phyloP scores from a whole-genome alignment of 2,888 invertebrate genomes.

The Tortrix viridana region DNA sequence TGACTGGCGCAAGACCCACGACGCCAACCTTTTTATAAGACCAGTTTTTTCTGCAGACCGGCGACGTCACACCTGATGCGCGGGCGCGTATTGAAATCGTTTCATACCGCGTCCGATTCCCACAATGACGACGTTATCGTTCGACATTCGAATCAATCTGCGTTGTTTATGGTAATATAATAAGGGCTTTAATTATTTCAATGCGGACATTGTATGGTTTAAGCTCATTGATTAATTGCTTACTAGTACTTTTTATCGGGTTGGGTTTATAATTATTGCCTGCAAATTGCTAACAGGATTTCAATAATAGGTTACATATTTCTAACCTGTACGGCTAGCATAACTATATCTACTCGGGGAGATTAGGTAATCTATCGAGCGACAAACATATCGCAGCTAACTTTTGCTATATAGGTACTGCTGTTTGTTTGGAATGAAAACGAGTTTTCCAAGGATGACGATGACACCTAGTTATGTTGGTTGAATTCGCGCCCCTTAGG shows the following conservation, averaged over 20 bases:
- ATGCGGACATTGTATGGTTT: background rate
- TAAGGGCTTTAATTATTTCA: slow-evolving; percentile 9
- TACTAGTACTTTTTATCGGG: background rate
- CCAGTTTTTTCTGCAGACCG: slow-evolving; percentile 64
- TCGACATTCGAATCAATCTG: slow-evolving; percentile 37
- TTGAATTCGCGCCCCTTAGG: too few species aligned
- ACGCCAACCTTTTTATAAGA: slow-evolving; percentile 75
- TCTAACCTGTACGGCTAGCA: too few species aligned
- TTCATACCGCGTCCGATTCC: slow-evolving; percentile 55
- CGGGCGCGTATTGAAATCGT: slow-evolving; percentile 35
- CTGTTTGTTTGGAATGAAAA: too few species aligned
- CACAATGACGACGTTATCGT: slow-evolving; percentile 67
- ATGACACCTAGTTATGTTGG: too few species aligned
- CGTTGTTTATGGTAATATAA: slow-evolving; percentile 12
- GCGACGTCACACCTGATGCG: slow-evolving; percentile 58
- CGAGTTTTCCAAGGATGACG: too few species aligned
- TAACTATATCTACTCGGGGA: too few species aligned
- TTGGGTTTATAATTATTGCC: too few species aligned
- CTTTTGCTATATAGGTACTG: too few species aligned
- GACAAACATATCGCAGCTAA: too few species aligned
- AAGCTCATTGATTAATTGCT: background rate
- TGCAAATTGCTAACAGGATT: too few species aligned
- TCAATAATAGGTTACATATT: too few species aligned
- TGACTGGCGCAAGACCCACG: slow-evolving; percentile 72
- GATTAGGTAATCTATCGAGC: too few species aligned